A percentile compares a stretch with the other conserved stretches of the same genome.
Conservation (phyloP, 2,888 invertebrate genomes). For the Athetis lepigone region DNA sequence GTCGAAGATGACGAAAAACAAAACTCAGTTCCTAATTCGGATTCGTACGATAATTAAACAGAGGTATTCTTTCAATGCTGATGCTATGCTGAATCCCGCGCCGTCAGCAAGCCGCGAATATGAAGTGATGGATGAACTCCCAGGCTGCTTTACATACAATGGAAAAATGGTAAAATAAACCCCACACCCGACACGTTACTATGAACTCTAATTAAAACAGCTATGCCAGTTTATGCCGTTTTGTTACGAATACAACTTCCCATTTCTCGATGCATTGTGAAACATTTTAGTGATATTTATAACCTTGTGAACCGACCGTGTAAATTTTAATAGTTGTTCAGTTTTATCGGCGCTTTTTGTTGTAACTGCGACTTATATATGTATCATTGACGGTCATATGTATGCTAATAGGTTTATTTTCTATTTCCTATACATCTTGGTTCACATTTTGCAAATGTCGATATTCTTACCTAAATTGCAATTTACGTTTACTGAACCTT, state of each 20-base stretch:
- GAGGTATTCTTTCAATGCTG: slow-evolving; percentile 72
- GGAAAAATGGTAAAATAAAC: slow-evolving; percentile 82
- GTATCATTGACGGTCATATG: slow-evolving; percentile 35
- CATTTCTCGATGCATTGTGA: slow-evolving; percentile 76
- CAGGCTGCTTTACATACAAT: slow-evolving; percentile 88
- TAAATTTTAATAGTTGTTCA: slow-evolving; percentile 61
- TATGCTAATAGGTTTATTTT: slow-evolving; percentile 49
- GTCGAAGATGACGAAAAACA: slow-evolving; percentile 59
- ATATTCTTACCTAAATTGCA: slow-evolving; percentile 3
- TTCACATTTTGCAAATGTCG: not conserved
- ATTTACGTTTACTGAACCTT: not conserved
- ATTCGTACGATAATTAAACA: slow-evolving; percentile 64
- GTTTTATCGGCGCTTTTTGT: slow-evolving; percentile 49
- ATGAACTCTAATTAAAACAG: slow-evolving; percentile 88
- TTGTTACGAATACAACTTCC: slow-evolving; percentile 73
- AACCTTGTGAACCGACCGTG: slow-evolving; percentile 70
- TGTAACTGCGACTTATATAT: slow-evolving; percentile 25
- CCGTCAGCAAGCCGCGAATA: slow-evolving; percentile 83
- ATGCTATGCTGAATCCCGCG: slow-evolving; percentile 75
- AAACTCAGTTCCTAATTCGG: slow-evolving; percentile 63
- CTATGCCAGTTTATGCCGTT: slow-evolving; percentile 81
- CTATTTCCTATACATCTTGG: not conserved
- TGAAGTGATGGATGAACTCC: slow-evolving; percentile 88
- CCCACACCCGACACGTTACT: slow-evolving; percentile 80
- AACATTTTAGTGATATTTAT: slow-evolving; percentile 75